Evolutionary conservation across 2,113 vertebrate species (phyloP), one percentile per base, ranked within the genome.

Genomic region (Carettochelys insculpta): DNA sequence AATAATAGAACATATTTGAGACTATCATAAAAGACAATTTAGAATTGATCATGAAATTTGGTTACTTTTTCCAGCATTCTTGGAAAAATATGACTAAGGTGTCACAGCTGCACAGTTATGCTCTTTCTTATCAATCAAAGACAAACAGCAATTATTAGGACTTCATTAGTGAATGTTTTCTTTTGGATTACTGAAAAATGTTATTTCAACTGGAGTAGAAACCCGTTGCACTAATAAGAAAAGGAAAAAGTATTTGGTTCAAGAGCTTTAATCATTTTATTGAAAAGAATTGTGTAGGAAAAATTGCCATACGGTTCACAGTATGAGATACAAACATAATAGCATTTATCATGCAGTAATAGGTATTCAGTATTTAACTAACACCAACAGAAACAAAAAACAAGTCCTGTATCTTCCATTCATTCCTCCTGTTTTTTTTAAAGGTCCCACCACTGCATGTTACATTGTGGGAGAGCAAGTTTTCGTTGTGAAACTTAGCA

Each of bases 301-400:
- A 86, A 65, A 86, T 78, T 48, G 82, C 71, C 83, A 86, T 80
- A 86, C 83, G 86, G 83, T 86, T 90, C 89, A 86, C 89, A 90
- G 78, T 84, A 86, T 90, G 89, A 81, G 53, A 48, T 65, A 82
- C 82, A 86, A 90, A 54, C 77, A 82, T 90, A 90, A 90, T 77
- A 68, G 89, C 81, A 77, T 90, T 90, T 86, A 75, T 90, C 83
- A 86, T 82, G 50, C 54, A 90, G 79, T 86, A 82, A 90, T 77
- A 80, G 54, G 83, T 86, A 86, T 90, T 54, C 71, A 77, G 83
- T 86, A 86, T 90, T 90, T 90, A 79, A 90, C 83, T 90, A 90
- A 90, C 89, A 86, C 77, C 80, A 73, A 52, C 43, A 86, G 50
- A 76, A 50, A 77, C 73, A 77, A 53, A 81, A 56, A 25, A 52